These are phyloP conservation scores for Psittacula echo DNA, from an alignment of 2,797 vertebrate species.

Conservation along the genomic window DNA sequence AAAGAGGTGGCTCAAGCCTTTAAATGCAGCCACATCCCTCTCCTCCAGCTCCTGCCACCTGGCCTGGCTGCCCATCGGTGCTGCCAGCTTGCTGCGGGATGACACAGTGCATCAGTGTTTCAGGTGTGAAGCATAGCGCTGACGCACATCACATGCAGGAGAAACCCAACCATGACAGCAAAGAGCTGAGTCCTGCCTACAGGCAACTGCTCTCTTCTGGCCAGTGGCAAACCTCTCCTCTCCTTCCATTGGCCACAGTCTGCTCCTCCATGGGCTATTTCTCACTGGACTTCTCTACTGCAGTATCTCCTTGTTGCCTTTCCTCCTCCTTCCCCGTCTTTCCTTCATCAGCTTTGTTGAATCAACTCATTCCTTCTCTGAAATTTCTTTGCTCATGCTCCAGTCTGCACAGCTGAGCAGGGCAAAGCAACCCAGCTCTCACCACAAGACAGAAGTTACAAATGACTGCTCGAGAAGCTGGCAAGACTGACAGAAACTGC, in stretches of 20 bases:
- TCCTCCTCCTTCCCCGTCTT: too few species aligned
- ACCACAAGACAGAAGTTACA: too few species aligned
- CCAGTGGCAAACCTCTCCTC: background rate
- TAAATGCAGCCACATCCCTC: background rate
- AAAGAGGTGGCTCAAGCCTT: background rate
- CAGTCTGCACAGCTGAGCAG: too few species aligned
- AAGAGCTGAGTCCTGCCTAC: background rate
- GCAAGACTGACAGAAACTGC: too few species aligned
- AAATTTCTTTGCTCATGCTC: too few species aligned
- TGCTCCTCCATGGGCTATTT: background rate
- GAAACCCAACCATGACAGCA: fast-evolving
- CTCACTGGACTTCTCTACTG: background rate
- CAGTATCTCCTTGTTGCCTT: background rate
- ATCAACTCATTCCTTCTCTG: too few species aligned
- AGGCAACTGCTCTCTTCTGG: background rate
- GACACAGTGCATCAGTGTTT: background rate
- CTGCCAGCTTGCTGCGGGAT: background rate
- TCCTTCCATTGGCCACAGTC: background rate
- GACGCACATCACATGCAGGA: background rate
- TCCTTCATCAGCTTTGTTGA: too few species aligned
- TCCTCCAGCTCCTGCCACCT: background rate
- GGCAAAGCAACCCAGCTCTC: too few species aligned
- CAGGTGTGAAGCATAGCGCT: background rate
- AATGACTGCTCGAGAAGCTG: too few species aligned
- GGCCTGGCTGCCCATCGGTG: fast-evolving